phyloP scores from a whole-genome alignment of 2,113 vertebrate genomes.

The Felis chaus region DNA sequence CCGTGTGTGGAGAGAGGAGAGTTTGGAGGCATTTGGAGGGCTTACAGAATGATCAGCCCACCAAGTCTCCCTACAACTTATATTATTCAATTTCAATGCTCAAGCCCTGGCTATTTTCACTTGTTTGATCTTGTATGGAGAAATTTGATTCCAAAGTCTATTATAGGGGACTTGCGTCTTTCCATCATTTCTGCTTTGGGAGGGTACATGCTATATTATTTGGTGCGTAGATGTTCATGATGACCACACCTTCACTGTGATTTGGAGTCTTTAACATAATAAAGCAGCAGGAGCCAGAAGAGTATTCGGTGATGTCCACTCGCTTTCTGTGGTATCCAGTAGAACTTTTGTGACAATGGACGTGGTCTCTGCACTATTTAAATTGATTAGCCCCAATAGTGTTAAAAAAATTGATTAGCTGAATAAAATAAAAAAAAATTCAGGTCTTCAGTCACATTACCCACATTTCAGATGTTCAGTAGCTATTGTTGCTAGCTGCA shows the following conservation, averaged over 20 bases:
- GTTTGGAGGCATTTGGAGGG: neutral
- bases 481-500: no score
- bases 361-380: neutral
- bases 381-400: neutral
- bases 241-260: neutral
- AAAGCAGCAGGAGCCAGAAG: neutral
- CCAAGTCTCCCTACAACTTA: neutral
- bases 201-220: neutral
- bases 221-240: neutral
- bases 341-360: neutral
- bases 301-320: neutral
- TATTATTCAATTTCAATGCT: neutral
- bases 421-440: neutral
- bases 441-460: neutral
- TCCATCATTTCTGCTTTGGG: neutral
- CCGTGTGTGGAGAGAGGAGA: neutral
- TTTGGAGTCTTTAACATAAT: neutral
- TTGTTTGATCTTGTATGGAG: conserved; percentile 1
- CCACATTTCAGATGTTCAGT: neutral
- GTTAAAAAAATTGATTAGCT: neutral
- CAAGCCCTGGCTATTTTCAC: neutral
- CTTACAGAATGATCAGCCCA: neutral
- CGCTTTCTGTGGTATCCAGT: neutral
- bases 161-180: neutral
- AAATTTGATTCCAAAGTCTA: conserved; percentile 30